Base-by-base conservation (phyloP, 2,888 invertebrate species). In the Oscheius sp. region DNA sequence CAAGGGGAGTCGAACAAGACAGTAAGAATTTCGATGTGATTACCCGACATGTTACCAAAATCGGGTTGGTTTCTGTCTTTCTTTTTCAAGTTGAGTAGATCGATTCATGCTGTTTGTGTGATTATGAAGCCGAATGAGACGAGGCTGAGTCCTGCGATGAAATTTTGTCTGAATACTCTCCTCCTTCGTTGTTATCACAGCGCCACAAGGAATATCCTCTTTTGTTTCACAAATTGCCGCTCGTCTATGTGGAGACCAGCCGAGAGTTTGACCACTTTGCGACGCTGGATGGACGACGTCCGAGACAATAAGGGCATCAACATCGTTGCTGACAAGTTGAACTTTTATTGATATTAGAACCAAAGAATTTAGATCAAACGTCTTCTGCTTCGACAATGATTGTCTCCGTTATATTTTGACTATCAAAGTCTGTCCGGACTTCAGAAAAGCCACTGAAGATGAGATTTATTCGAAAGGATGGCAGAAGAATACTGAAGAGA, bases 91-190 rank as follows among this genome's bases (percentile, higher is more conserved):
- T 52, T 6, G 20, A 55, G 55, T n/a, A 48, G 66, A 31, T 42
- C 61, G 33, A 52, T 77, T 31, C 70, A 77, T 55, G 75, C 63
- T 17, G 70, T 77, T 50, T 70, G 57, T 42, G 74, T 80, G 25
- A 23, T 80, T 45, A 46, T 82, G 42, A 71, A 71, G 50, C 67
- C 81, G 3, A 80, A 80, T 63, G 39, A 67, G 15, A 27, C 71
- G 4, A 34, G 71, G 3, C 39, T 74, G 3, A 79, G 69, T 8
- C 46, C 57, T 10, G 23, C 52, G 1, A 78, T 82, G 61, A 39
- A 70, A 27, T 82, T 74, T 48, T 82, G 82, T 66, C 63, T 82
- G 57, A 68, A 73, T n/a, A 73, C 81, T 52, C 52, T 82, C 10
- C 65, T 82, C 15, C 67, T 70, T 1, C 69, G 78, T 33, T 65